Percentiles rank a stretch among this genome's conserved stretches.
phyloP scores from a whole-genome alignment of 2,888 invertebrate species.

The Copidosoma aretas region DNA sequence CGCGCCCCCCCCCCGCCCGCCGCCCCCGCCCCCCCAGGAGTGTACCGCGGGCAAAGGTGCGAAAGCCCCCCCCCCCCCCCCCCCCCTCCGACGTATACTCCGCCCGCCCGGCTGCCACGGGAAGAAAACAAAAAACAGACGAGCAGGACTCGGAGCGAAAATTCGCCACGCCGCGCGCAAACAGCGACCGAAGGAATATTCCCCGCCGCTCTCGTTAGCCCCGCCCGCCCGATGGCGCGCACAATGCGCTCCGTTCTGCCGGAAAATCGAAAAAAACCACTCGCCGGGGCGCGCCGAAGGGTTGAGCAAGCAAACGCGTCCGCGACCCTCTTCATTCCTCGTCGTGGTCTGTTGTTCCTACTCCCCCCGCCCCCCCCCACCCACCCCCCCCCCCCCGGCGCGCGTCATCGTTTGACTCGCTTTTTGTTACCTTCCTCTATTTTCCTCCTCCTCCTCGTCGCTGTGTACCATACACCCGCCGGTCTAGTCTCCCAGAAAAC shows the following conservation, averaged over 20 bases:
- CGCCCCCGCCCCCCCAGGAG: no score
- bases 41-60: no score
- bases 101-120: no score
- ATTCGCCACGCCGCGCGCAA: conserved; percentile 2
- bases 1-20: no score
- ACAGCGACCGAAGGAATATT: neutral
- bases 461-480: neutral
- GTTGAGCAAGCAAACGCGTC: conserved; percentile 6
- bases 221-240: neutral
- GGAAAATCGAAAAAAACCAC: no score
- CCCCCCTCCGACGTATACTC: no score
- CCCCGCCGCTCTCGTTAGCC: neutral
- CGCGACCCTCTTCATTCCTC: conserved; percentile 15
- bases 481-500: neutral
- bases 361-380: no score
- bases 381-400: neutral
- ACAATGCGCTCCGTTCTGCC: neutral
- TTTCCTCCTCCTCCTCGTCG: neutral
- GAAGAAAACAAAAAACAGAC: no score
- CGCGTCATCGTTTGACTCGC: no score
- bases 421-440: neutral
- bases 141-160: no score
- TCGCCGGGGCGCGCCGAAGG: neutral
- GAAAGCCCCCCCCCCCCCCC: no score
- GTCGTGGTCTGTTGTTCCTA: no score